Evolutionary conservation across 1,140 invertebrate genomes (phyloP), one percentile per base, ranked within the genome.

Genomic region (Temnothorax longispinosus): DNA sequence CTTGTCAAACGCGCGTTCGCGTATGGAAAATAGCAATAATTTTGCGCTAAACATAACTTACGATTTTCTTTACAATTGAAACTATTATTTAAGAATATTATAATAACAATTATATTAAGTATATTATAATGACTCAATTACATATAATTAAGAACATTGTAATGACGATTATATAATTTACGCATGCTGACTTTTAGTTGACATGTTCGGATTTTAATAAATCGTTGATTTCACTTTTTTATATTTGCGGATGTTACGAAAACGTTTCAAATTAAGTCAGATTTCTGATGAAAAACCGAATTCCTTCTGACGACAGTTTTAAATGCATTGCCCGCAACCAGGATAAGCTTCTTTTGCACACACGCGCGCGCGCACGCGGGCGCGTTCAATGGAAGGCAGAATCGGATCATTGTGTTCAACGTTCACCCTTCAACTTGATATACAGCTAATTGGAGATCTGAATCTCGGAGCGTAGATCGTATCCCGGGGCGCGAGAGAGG

Each of bases 361-460:
- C 18, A 27, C 6, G 18, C 54, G 21, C 11, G 18, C 38, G n/a
- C 38, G 38, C 38, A 2, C 38, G 38, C 38, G 27, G 27, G 5
- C 67, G 54, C 54, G 21, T 75, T 74, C 44, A 72, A n/a, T 50
- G 67, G 80, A 6, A 84, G n/a, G 13, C 69, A 75, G 54, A 74
- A 84, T 84, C 80, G 54, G 80, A 60, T 60, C 54, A 84, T 74
- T 84, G 67, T 75, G 80, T 84, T 82, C 80, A 82, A 54, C 52
- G 67, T 74, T 75, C 80, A 60, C 56, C 80, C 69, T 84, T 84
- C 58, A 75, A 65, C 93, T 95, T 94, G 94, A 95, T 95, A 94
- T 94, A 94, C 93, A 94, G 94, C 93, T 95, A 95, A 95, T 95
- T 94, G 94, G 92, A 94, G 94, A 95, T 94, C 93, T 89, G 92